Evolutionary conservation across 1,140 invertebrate species (phyloP), one percentile per base, ranked within the genome.

Genomic region (Drosophila nikananu): DNA sequence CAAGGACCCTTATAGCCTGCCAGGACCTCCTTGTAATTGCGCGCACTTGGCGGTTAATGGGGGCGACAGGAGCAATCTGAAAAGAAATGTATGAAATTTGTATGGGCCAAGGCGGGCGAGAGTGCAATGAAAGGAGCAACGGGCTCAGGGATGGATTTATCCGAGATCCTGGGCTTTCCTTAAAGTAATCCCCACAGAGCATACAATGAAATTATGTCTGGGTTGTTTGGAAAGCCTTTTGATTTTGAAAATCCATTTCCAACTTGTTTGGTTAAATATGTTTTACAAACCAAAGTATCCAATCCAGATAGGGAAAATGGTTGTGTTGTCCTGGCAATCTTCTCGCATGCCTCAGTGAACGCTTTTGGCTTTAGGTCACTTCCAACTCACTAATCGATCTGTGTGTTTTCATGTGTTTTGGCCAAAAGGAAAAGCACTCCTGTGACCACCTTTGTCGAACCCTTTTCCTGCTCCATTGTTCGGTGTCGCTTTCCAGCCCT

Each of bases 61-160:
- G 77, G 72, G 65, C 84, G 84, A 89, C 84, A 89, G 77, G 67
- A 82, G 84, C 84, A 77, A 84, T 84, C 84, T 89, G 65, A 78
- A 83, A 80, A 89, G 83, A 89, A 83, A 77, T 89, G 84, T 83
- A 87, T 89, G 84, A 87, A 87, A 86, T 87, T 86, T 86, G 83
- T 86, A 86, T 78, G 80, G 70, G 42, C 67, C 66, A 60, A 49
- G 54, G 64, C 80, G 13, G 80, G 55, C 67, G 80, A 87, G 87
- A 86, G 83, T 83, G 83, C 83, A 86, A 74, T 62, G 49, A 66
- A 71, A 39, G 17, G 70, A 37, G 21, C 64, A 46, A 41, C 48
- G 15, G 51, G 35, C 35, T 35, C 70, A 73, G 44, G 68, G 42
- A 55, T 42, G 64, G 64, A 25, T 55, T 55, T 64, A 9, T n/a